These are phyloP conservation scores for Hypotaenidia philippensis DNA, from an alignment of 2,797 vertebrate genomes.

Conservation along the genomic window DNA sequence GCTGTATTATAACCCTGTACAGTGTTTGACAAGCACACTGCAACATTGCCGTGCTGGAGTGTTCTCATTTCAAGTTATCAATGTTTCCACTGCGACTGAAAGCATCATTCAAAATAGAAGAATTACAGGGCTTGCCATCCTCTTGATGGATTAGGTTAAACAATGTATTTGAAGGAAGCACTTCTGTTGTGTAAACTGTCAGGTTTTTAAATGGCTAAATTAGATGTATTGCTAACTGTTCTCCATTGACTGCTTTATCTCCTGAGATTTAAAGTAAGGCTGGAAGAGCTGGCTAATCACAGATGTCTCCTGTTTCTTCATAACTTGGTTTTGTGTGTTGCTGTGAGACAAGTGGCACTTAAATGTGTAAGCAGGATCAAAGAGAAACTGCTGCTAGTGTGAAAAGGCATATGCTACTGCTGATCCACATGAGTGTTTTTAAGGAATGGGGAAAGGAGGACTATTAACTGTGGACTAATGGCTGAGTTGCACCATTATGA, in stretches of 20 bases:
- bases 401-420: neutral
- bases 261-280: neutral
- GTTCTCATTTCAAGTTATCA: constrained; percentile 71
- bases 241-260: neutral
- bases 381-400: neutral
- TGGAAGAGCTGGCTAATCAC: neutral
- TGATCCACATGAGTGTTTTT: neutral
- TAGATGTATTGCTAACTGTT: neutral
- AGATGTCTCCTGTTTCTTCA: constrained; percentile 9
- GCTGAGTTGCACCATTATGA: neutral
- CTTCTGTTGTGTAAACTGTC: neutral
- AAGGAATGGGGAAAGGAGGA: neutral
- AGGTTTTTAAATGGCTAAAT: neutral
- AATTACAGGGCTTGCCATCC: neutral
- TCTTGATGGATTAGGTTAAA: neutral
- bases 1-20: neutral
- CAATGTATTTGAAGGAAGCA: neutral
- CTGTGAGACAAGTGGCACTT: neutral
- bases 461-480: neutral
- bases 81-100: constrained; percentile 20
- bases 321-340: neutral
- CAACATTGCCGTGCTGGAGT: constrained; percentile 46
- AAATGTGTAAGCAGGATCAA: neutral
- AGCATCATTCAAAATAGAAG: neutral
- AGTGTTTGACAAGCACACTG: neutral